Conservation (phyloP, 2,797 vertebrate species). For the Threskiornis aethiopicus region DNA sequence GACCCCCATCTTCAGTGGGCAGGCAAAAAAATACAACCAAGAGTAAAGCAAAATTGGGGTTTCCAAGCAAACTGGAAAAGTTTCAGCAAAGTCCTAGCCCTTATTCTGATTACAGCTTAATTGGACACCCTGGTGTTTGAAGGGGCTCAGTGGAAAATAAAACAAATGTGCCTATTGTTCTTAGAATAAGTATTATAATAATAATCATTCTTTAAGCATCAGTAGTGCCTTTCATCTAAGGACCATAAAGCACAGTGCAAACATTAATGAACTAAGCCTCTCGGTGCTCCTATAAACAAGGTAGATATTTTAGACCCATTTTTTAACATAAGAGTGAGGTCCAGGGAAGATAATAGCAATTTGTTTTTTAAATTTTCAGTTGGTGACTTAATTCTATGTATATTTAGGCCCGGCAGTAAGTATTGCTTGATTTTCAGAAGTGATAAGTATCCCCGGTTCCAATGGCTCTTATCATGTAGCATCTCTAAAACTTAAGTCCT, state of each 20-base stretch:
- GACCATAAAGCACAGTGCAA: conserved; percentile 33
- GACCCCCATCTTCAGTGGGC: neutral
- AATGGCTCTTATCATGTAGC: neutral
- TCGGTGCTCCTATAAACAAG: neutral
- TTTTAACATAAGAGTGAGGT: neutral
- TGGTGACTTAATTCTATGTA: neutral
- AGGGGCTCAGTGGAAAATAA: conserved; percentile 29
- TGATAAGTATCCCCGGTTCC: neutral
- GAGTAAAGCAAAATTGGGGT: neutral
- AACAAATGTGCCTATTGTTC: conserved; percentile 58
- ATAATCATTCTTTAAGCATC: conserved; percentile 56
- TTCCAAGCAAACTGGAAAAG: neutral
- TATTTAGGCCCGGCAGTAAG: neutral
- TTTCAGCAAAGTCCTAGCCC: neutral
- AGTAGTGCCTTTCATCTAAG: conserved; percentile 61
- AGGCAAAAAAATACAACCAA: neutral
- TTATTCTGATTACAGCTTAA: conserved; percentile 20
- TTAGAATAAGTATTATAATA: conserved; percentile 39
- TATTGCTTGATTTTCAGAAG: neutral
- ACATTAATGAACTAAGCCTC: conserved; percentile 4
- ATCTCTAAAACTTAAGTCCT: neutral
- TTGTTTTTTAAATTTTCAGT: neutral
- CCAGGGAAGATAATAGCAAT: neutral
- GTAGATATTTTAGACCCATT: neutral
- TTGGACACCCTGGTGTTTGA: conserved; percentile 43